Percentiles rank a stretch among this genome's conserved stretches.
Evolutionary conservation across 92 coral and sea anemone species (phyloP).

Genomic region (Palythoa grandiflora): DNA sequence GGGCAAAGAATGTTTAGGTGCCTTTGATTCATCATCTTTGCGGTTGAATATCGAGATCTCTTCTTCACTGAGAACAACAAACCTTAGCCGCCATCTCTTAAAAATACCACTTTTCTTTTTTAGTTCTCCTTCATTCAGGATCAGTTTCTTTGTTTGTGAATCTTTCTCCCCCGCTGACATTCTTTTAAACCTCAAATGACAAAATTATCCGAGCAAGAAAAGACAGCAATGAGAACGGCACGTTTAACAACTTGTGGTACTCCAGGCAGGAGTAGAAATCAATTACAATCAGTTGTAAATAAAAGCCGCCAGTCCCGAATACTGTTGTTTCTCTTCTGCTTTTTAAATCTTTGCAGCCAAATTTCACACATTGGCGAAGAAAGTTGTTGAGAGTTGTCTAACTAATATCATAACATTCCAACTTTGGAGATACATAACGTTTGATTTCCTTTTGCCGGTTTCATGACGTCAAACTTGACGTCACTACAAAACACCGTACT

Average conservation of each 20-base stretch:
- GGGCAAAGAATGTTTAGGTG: constrained; percentile 82
- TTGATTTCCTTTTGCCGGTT: background rate
- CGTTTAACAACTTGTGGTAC: background rate
- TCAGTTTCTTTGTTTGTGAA: constrained; percentile 57
- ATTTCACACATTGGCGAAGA: background rate
- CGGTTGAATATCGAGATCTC: constrained; percentile 86
- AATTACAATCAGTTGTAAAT: background rate
- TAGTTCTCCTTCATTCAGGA: constrained; percentile 81
- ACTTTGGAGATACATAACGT: background rate
- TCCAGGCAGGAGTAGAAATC: background rate
- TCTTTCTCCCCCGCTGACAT: constrained; percentile 29
- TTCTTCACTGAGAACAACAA: constrained; percentile 80
- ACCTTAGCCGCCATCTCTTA: constrained; percentile 90
- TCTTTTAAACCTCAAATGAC: background rate
- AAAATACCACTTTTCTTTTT: constrained; percentile 83
- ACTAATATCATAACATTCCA: background rate
- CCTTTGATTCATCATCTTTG: constrained; percentile 80
- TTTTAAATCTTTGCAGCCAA: background rate
- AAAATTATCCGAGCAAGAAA: background rate
- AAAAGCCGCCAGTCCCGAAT: background rate
- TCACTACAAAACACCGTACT: background rate
- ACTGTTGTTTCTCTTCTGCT: too few relatives aligned
- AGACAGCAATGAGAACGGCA: background rate
- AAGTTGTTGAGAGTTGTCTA: background rate
- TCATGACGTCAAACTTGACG: background rate